Conservation (phyloP, 2,113 vertebrate genomes). For the Menura novaehollandiae region DNA sequence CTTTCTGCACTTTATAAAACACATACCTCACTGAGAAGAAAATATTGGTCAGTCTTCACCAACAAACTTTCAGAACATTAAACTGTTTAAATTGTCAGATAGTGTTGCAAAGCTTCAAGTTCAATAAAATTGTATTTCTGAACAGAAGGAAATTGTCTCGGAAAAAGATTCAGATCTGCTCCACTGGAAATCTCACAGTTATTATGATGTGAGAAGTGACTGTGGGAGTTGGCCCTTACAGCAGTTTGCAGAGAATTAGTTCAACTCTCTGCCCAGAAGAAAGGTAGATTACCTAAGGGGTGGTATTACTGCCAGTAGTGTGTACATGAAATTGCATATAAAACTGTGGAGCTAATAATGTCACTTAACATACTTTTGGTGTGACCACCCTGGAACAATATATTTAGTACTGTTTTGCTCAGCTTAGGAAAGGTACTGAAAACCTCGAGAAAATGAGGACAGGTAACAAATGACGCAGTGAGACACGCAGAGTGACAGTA, state of each 20-base stretch:
- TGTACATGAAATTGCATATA: not conserved
- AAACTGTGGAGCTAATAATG: not conserved
- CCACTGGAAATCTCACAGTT: slow-evolving; percentile 23
- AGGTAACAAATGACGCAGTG: not conserved
- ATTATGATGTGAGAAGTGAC: slow-evolving; percentile 1
- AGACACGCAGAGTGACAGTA: not conserved
- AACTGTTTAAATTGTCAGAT: not conserved
- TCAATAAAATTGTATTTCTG: not conserved
- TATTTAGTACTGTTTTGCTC: not conserved
- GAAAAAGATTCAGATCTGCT: not conserved
- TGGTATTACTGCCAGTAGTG: not conserved
- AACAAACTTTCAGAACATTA: not conserved
- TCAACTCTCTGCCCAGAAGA: not conserved
- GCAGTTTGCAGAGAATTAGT: not conserved
- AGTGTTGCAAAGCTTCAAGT: not conserved
- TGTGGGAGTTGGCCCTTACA: not conserved
- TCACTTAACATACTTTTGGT: not conserved
- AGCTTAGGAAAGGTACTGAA: not conserved
- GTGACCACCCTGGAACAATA: not conserved
- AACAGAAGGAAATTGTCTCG: not conserved
- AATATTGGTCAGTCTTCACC: not conserved
- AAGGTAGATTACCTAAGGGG: not conserved
- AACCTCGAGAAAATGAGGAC: not conserved
- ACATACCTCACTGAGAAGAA: not conserved
- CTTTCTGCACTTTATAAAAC: not conserved